A percentile compares a stretch with the other conserved stretches of the same genome.
Conservation (phyloP, 2,888 invertebrate species). For the Caenorhabditis japonica region DNA sequence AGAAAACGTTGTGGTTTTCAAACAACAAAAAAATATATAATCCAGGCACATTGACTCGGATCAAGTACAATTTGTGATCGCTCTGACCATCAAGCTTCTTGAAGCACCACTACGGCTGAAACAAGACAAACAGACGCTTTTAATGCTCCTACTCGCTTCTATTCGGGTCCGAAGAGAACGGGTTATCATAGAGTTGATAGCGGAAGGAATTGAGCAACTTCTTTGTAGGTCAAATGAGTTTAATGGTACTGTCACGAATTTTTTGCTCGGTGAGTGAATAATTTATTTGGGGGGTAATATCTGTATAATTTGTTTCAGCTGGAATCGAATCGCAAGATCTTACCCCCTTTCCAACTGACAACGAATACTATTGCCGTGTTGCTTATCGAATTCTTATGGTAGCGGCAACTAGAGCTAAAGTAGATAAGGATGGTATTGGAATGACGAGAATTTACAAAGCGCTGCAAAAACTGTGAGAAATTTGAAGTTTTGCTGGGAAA, state of each 20-base stretch:
- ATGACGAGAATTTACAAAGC: constrained; percentile 32
- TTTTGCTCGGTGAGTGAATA: constrained; percentile 8
- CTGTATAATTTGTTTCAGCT: constrained; percentile 2
- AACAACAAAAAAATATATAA: background rate
- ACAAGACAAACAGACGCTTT: constrained; percentile 28
- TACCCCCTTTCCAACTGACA: constrained; percentile 29
- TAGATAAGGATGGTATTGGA: constrained; percentile 14
- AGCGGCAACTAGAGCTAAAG: constrained; percentile 30
- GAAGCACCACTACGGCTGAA: constrained; percentile 25
- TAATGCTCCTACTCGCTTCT: constrained; percentile 7
- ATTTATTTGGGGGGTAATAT: background rate
- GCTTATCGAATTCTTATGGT: constrained; percentile 38
- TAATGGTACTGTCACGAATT: constrained; percentile 22
- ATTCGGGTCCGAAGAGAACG: constrained; percentile 34
- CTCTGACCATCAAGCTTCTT: constrained; percentile 18
- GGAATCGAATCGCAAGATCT: constrained; percentile 23
- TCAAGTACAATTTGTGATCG: constrained; percentile 25
- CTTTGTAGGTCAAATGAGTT: constrained; percentile 41
- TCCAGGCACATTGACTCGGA: constrained; percentile 9
- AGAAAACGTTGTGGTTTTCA: background rate
- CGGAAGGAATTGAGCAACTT: constrained; percentile 32
- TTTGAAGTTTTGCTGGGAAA: too few species aligned
- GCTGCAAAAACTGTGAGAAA: constrained; percentile 5
- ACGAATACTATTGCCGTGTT: constrained; percentile 27
- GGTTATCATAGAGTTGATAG: constrained; percentile 22